These are phyloP conservation scores for Netelia melanura DNA, from an alignment of 2,888 invertebrate genomes.

Conservation along the genomic window DNA sequence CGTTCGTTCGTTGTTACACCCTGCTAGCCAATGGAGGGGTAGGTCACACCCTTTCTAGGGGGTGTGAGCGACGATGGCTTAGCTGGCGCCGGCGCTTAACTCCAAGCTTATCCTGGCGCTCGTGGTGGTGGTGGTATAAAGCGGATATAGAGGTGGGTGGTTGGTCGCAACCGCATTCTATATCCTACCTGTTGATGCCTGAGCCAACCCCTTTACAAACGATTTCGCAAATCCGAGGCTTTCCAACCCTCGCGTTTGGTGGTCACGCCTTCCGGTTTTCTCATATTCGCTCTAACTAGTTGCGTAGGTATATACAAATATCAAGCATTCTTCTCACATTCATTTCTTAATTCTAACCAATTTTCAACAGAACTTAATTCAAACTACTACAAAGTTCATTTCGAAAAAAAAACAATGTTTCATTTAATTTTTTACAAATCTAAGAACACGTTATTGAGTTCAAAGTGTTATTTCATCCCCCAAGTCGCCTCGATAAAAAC, in stretches of 20 bases:
- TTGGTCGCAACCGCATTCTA: constrained; percentile 62
- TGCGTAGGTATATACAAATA: background rate
- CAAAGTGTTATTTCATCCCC: too few relatives aligned
- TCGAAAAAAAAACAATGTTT: too few relatives aligned
- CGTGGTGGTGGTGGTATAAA: constrained; percentile 76
- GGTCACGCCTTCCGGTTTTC: constrained; percentile 80
- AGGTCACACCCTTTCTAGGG: constrained; percentile 83
- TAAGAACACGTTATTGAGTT: too few relatives aligned
- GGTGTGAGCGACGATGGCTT: constrained; percentile 78
- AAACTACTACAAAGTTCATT: too few relatives aligned
- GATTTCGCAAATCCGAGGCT: constrained; percentile 83
- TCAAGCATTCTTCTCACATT: constrained; percentile 20
- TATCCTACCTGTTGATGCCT: constrained; percentile 83
- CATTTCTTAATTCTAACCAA: background rate
- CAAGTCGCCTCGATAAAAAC: too few relatives aligned
- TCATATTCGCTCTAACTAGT: background rate
- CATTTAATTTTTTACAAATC: too few relatives aligned
- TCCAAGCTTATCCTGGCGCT: constrained; percentile 80
- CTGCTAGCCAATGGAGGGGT: constrained; percentile 80
- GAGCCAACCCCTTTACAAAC: constrained; percentile 82
- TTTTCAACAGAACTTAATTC: background rate
- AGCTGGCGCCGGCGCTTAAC: constrained; percentile 84
- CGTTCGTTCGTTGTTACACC: constrained; percentile 72
- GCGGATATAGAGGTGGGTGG: constrained; percentile 66
- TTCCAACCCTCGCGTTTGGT: constrained; percentile 65